These are phyloP conservation scores for Drosophila robusta DNA, from an alignment of 2,888 invertebrate genomes.

Conservation along the genomic window DNA sequence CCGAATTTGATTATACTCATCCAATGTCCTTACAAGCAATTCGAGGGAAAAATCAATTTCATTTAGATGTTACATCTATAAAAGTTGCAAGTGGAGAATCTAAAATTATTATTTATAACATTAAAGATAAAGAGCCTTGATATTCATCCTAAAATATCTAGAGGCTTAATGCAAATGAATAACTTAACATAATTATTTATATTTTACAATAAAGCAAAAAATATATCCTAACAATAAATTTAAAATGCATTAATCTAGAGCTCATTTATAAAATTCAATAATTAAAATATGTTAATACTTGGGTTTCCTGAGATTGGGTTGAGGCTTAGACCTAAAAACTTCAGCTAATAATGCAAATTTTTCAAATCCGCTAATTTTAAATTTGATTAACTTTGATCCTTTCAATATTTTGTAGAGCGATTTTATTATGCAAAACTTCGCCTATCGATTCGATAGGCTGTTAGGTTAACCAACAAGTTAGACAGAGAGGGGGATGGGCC, in stretches of 20 bases:
- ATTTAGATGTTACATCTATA: background rate
- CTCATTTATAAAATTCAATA: too few species aligned
- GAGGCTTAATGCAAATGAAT: too few species aligned
- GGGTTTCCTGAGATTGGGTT: too few species aligned
- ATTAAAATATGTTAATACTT: too few species aligned
- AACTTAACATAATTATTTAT: too few species aligned
- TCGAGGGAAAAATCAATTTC: background rate
- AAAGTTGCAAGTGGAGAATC: background rate
- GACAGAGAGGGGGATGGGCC: too few species aligned
- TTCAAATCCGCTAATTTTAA: background rate
- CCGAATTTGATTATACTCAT: conserved; percentile 25
- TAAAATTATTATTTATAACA: background rate
- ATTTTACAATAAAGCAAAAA: too few species aligned
- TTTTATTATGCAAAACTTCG: conserved; percentile 50
- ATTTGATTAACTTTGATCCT: background rate
- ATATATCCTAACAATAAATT: too few species aligned
- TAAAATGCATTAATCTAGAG: too few species aligned
- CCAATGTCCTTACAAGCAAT: background rate
- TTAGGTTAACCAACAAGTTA: background rate
- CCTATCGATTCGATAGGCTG: conserved; percentile 28
- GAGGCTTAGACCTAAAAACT: too few species aligned
- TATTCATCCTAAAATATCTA: too few species aligned
- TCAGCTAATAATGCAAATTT: background rate
- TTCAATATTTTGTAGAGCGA: conserved; percentile 3
- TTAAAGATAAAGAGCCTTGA: too few species aligned